Percentiles rank a stretch among this genome's conserved stretches.
phyloP scores from a whole-genome alignment of 2,113 vertebrate genomes.

The Girardinichthys multiradiatus region DNA sequence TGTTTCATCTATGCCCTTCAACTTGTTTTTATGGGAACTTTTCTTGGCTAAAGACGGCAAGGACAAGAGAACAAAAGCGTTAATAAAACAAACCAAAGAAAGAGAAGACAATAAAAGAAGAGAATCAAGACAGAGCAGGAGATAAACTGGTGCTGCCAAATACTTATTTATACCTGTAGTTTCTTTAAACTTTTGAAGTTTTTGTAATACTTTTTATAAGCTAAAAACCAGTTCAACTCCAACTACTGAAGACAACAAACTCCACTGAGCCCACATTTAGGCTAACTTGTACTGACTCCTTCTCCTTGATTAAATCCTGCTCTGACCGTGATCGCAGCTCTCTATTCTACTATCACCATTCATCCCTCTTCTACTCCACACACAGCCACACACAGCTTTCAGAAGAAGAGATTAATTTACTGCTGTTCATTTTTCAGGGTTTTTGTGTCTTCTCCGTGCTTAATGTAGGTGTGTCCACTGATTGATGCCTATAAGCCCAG shows the following conservation, averaged over 20 bases:
- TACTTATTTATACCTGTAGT: neutral
- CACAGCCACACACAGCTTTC: conserved; percentile 27
- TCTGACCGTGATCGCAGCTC: conserved; percentile 58
- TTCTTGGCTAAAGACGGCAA: too few relatives aligned
- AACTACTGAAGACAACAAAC: conserved; percentile 22
- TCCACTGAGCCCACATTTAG: conserved; percentile 1
- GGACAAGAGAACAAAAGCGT: neutral
- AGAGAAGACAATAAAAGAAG: neutral
- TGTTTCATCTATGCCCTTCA: too few relatives aligned
- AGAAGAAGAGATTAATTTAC: conserved; percentile 71
- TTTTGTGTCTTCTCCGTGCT: conserved; percentile 57
- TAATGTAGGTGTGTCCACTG: conserved; percentile 60
- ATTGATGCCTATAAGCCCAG: conserved; percentile 68
- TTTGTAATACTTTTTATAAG: neutral
- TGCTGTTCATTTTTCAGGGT: conserved; percentile 74
- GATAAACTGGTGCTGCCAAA: neutral
- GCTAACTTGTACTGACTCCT: conserved; percentile 31
- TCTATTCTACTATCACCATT: conserved; percentile 52
- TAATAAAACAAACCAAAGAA: neutral
- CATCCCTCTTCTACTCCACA: conserved; percentile 43
- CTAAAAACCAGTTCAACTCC: conserved; percentile 3
- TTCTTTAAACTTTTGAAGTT: neutral
- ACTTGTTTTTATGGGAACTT: too few relatives aligned
- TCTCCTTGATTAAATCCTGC: conserved; percentile 67
- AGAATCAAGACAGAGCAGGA: neutral